Percentiles rank a stretch among this genome's conserved stretches.
phyloP scores from a whole-genome alignment of 2,888 invertebrate genomes.

The Macaria notata region DNA sequence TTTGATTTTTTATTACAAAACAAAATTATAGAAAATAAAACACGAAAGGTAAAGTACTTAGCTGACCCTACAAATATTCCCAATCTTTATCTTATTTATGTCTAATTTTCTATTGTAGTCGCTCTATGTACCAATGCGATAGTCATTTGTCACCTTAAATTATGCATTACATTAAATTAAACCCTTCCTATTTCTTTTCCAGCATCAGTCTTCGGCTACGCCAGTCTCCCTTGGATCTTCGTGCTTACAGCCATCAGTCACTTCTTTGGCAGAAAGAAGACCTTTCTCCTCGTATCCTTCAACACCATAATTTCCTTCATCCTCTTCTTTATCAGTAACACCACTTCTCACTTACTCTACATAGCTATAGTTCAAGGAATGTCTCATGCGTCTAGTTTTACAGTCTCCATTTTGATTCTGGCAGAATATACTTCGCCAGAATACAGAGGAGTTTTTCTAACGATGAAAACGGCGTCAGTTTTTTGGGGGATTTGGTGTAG shows the following conservation, averaged over 20 bases:
- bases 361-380: constrained; percentile 8
- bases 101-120: too few relatives aligned
- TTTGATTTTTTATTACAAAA: too few relatives aligned
- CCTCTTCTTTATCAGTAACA: constrained; percentile 4
- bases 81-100: too few relatives aligned
- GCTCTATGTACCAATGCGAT: too few relatives aligned
- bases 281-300: constrained; percentile 29
- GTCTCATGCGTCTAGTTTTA: constrained; percentile 17
- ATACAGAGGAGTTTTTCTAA: constrained; percentile 35
- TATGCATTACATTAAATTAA: too few relatives aligned
- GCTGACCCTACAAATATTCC: too few relatives aligned
- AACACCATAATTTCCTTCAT: constrained; percentile 23
- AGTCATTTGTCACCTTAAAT: too few relatives aligned
- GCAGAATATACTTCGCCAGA: constrained; percentile 36
- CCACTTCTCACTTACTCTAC: constrained; percentile 6
- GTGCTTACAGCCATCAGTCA: constrained; percentile 29
- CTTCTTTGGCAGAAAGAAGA: constrained; percentile 31
- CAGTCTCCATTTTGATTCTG: constrained; percentile 28
- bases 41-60: too few relatives aligned
- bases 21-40: too few relatives aligned
- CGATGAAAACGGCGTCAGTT: constrained; percentile 35
- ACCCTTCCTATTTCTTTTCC: constrained; percentile 20
- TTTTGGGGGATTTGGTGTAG: constrained; percentile 40
- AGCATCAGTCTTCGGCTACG: constrained; percentile 40
- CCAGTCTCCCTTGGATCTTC: constrained; percentile 36